Base-by-base conservation (phyloP, 2,888 invertebrate genomes). In the Melipona beecheii region DNA sequence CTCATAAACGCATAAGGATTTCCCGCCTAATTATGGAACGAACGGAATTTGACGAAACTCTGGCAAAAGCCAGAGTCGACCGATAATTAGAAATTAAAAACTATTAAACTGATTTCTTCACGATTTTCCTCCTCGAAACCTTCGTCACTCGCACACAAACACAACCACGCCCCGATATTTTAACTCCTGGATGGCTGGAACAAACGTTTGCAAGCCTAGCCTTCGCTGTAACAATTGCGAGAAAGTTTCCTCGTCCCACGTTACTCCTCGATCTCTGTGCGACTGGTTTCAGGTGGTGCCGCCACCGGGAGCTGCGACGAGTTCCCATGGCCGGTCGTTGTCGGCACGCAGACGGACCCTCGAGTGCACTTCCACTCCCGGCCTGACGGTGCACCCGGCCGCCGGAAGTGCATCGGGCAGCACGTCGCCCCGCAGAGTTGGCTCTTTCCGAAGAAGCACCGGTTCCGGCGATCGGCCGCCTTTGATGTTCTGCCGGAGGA, bases 401-500 rank as follows among this genome's bases (percentile, higher is more conserved):
- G 82, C 91, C 91, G 84, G 90, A 85, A 84, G 89, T 31, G 85
- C 87, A 54, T 75, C 89, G 36, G 88, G 92, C 68, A 83, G 87
- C 31, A 89, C 89, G 54, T 92, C 91, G 17, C 92, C 91, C 1
- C 87, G 92, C 62, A 92, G 95, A 54, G 95, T 95, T 11, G 95
- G 95, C 19, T 95, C 95, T 27, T 96, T 96, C 91, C 92, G 95
- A 62, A 95, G 95, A 83, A 94, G 94, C 65, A 92, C 93, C 24
- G 94, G 95, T 24, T 96, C 96, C 17, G 66, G 69, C 19, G 96
- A 97, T 91, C 96, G 96, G 75, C 96, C 97, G 17, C 96, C 96
- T 54, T 96, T 97, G 94, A 96, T 96, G 70, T 98, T 97, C 93
- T 97, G 97, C 94, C 96, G 97, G 88, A 95, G 98, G 73, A 95